These are phyloP conservation scores for Synanthedon andrenaeformis DNA, from an alignment of 2,888 invertebrate genomes.

Conservation along the genomic window DNA sequence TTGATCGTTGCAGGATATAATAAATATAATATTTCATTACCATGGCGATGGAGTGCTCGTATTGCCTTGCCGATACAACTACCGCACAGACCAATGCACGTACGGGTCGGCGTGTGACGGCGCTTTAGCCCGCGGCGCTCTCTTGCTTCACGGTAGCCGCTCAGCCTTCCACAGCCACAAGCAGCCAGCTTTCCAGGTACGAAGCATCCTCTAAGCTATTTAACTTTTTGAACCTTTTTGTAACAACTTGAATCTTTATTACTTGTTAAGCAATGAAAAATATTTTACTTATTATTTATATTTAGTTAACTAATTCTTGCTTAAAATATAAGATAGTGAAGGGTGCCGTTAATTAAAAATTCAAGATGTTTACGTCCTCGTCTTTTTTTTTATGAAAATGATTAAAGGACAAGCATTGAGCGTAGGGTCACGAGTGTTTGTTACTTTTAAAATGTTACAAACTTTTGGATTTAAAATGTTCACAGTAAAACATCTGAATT, in stretches of 20 bases:
- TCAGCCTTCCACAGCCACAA: slow-evolving; percentile 87
- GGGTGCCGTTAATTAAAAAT: no score
- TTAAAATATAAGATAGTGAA: no score
- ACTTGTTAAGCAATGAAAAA: no score
- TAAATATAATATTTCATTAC: slow-evolving; percentile 90
- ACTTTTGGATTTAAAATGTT: neutral
- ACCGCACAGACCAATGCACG: slow-evolving; percentile 96
- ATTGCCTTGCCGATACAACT: slow-evolving; percentile 90
- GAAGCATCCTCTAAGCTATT: neutral
- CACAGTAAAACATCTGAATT: no score
- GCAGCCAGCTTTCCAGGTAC: slow-evolving; percentile 83
- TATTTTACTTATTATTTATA: no score
- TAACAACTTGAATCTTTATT: no score
- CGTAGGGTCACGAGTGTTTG: neutral
- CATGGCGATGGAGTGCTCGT: slow-evolving; percentile 82
- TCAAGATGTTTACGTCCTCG: no score
- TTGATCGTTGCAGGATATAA: slow-evolving; percentile 82
- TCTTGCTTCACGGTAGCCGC: slow-evolving; percentile 89
- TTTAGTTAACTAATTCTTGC: no score
- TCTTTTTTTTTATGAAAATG: no score
- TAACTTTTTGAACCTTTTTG: neutral
- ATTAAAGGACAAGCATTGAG: no score
- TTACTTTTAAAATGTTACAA: neutral
- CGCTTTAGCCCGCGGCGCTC: slow-evolving; percentile 79
- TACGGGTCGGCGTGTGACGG: slow-evolving; percentile 89